These are phyloP conservation scores for Macaria liturata DNA, from an alignment of 2,888 invertebrate species.

Conservation along the genomic window DNA sequence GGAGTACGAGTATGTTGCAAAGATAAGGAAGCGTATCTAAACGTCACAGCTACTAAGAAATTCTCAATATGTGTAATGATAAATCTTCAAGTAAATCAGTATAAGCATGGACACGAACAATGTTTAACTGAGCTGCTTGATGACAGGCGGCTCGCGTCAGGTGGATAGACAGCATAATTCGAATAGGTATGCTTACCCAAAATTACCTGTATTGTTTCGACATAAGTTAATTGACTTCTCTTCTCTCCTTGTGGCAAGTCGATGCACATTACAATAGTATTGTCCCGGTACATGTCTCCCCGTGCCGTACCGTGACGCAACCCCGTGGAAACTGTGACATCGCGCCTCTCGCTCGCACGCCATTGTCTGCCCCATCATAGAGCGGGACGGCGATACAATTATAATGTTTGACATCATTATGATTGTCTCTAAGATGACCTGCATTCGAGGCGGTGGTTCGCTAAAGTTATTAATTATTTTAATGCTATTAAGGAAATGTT, in stretches of 20 bases:
- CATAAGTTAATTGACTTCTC: neutral
- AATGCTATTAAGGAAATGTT: neutral
- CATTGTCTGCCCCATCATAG: conserved; percentile 13
- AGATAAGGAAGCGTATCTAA: no score
- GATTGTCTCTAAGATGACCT: conserved; percentile 32
- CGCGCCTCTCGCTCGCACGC: conserved; percentile 31
- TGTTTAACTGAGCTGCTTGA: neutral
- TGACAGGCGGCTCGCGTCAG: neutral
- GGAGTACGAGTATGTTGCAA: no score
- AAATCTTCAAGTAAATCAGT: no score
- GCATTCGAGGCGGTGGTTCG: conserved; percentile 3
- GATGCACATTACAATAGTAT: conserved; percentile 14
- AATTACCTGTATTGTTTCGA: no score
- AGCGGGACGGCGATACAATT: conserved; percentile 19
- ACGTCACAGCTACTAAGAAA: no score
- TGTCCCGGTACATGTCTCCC: conserved; percentile 32
- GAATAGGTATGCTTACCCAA: no score
- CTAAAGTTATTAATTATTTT: neutral
- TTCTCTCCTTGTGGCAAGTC: neutral
- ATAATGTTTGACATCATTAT: conserved; percentile 15
- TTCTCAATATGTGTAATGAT: no score
- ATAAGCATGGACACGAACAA: neutral
- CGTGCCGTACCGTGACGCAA: conserved; percentile 46
- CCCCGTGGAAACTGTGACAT: conserved; percentile 54
- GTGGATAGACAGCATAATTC: no score